Evolutionary conservation across 2,113 vertebrate genomes (phyloP).

Genomic region (Platichthys flesus): DNA sequence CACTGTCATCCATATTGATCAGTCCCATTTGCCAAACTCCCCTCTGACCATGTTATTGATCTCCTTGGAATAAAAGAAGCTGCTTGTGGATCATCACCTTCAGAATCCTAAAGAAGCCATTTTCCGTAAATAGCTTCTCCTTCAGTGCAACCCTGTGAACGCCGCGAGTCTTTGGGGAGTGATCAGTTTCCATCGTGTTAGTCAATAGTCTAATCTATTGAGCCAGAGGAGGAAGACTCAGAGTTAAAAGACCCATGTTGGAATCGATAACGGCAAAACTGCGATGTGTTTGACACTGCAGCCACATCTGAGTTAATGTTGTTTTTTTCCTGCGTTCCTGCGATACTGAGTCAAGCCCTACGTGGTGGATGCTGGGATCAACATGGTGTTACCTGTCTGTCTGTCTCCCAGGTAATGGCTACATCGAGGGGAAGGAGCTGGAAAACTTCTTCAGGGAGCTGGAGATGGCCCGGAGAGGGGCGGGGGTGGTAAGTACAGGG

Average conservation of each 20-base stretch:
- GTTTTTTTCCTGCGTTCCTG: background rate
- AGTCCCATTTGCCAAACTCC: constrained; percentile 4
- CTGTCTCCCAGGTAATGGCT: constrained; percentile 90
- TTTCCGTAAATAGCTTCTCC: constrained; percentile 48
- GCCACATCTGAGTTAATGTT: constrained; percentile 7
- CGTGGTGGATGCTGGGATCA: background rate
- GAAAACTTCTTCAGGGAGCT: constrained; percentile 97
- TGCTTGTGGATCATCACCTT: constrained; percentile 29
- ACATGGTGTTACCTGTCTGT: constrained; percentile 6
- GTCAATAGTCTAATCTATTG: constrained; percentile 51
- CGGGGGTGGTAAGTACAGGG: constrained; percentile 89
- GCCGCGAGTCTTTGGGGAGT: constrained; percentile 36
- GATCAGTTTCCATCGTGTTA: constrained; percentile 52
- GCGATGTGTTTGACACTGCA: constrained; percentile 11
- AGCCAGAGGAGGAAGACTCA: constrained; percentile 37
- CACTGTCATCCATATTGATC: constrained; percentile 25
- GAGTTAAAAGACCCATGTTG: constrained; percentile 53
- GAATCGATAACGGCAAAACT: constrained; percentile 52
- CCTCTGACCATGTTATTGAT: constrained; percentile 36
- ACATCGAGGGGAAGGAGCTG: constrained; percentile 97
- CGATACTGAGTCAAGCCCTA: background rate
- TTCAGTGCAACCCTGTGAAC: constrained; percentile 9
- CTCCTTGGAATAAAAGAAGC: constrained; percentile 20
- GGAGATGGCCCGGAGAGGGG: constrained; percentile 91
- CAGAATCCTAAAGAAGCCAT: constrained; percentile 37